phyloP scores from a whole-genome alignment of 2,113 vertebrate genomes.

The Corvus hawaiiensis region DNA sequence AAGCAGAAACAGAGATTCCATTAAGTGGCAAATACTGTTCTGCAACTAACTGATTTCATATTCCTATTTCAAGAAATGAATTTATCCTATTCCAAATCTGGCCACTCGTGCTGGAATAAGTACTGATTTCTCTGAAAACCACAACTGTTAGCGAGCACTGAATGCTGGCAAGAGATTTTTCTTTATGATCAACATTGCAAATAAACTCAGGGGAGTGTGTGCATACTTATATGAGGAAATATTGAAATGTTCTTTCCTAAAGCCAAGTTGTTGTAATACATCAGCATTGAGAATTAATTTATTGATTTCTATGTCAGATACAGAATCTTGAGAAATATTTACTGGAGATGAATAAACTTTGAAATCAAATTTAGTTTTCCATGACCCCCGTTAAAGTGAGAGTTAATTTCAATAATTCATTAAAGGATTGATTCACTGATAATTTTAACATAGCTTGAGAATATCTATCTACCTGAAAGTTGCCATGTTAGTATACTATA shows the following conservation, averaged over 20 bases:
- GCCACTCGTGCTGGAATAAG: not conserved
- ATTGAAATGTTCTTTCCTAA: not conserved
- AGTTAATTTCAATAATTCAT: not conserved
- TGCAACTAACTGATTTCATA: not conserved
- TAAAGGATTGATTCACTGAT: not conserved
- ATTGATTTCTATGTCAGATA: not conserved
- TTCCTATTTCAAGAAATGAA: not conserved
- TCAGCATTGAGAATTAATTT: not conserved
- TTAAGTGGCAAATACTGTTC: not conserved
- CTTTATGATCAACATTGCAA: not conserved
- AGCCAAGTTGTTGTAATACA: not conserved
- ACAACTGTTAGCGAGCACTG: not conserved
- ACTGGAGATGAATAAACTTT: not conserved
- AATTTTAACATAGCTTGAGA: not conserved
- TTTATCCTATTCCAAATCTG: not conserved
- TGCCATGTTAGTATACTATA: not conserved
- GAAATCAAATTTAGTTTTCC: not conserved
- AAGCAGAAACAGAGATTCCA: not conserved
- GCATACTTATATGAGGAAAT: not conserved
- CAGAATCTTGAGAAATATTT: not conserved
- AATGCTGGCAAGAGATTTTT: not conserved
- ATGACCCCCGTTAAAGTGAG: not conserved
- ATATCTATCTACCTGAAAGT: not conserved
- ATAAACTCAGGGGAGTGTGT: not conserved
- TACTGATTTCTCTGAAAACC: not conserved